Evolutionary conservation across 2,113 vertebrate genomes (phyloP).

Genomic region (Catharus fuscescens): DNA sequence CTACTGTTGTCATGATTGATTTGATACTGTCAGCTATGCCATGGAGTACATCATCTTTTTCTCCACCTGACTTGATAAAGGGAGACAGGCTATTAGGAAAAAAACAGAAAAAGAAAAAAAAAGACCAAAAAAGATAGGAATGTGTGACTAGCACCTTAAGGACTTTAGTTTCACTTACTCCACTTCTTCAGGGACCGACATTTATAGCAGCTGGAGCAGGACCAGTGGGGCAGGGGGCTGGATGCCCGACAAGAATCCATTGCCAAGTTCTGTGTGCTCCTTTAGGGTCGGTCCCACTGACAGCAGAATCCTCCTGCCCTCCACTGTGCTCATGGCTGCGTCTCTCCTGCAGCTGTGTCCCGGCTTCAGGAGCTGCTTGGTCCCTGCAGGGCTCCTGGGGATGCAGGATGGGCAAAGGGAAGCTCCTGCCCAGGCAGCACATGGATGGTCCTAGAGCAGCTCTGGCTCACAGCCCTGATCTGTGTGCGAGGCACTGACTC

Average conservation of each 20-base stretch:
- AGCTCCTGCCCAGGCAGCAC: background rate
- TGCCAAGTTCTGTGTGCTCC: background rate
- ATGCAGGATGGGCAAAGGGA: background rate
- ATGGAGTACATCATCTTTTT: slow-evolving; percentile 50
- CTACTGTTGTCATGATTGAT: slow-evolving; percentile 65
- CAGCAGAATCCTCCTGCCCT: background rate
- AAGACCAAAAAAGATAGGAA: background rate
- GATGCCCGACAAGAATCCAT: background rate
- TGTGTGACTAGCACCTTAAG: background rate
- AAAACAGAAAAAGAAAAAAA: background rate
- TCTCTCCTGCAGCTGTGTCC: background rate
- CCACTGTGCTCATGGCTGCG: accelerated
- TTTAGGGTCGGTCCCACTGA: background rate
- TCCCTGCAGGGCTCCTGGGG: background rate
- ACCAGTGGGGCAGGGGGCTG: background rate
- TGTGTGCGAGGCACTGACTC: accelerated
- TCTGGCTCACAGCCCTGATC: background rate
- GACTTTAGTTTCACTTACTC: background rate
- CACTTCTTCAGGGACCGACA: background rate
- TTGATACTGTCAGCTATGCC: slow-evolving; percentile 66
- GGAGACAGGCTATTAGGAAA: slow-evolving; percentile 37
- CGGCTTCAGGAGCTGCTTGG: background rate
- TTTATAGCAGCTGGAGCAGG: background rate
- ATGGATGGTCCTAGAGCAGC: background rate
- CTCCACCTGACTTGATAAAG: slow-evolving; percentile 55